Conservation (phyloP, 1,140 invertebrate species). For the Halesus radiatus region DNA sequence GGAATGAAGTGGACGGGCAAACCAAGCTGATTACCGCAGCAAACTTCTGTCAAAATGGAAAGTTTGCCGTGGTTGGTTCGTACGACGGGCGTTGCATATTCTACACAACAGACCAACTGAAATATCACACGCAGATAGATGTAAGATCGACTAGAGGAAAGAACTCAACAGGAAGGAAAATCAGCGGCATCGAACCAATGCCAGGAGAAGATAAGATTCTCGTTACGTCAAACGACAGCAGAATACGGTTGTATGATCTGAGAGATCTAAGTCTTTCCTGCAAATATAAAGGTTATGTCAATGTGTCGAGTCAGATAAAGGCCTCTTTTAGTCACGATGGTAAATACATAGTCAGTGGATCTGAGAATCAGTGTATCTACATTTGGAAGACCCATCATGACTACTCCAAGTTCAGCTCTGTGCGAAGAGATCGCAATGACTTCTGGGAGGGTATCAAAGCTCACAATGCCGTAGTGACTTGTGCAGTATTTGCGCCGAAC, state of each 20-base stretch:
- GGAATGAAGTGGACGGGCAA: conserved; percentile 96
- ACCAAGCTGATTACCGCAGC: conserved; percentile 97
- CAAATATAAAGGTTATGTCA: conserved; percentile 96
- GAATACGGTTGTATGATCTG: conserved; percentile 97
- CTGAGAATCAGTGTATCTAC: conserved; percentile 98
- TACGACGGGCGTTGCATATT: conserved; percentile 99
- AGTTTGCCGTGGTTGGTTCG: conserved; percentile 97
- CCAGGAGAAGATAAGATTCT: conserved; percentile 97
- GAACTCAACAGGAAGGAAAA: conserved; percentile 94
- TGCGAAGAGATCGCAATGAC: conserved; percentile 93
- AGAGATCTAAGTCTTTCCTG: conserved; percentile 95
- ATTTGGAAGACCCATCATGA: conserved; percentile 98
- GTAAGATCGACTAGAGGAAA: conserved; percentile 94
- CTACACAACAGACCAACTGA: conserved; percentile 97
- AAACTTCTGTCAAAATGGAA: conserved; percentile 97
- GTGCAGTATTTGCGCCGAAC: conserved; percentile 97
- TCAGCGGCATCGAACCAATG: conserved; percentile 97
- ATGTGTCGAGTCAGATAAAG: conserved; percentile 97
- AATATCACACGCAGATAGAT: conserved; percentile 98
- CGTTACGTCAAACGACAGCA: conserved; percentile 98
- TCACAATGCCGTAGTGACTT: conserved; percentile 96
- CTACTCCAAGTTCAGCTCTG: conserved; percentile 95
- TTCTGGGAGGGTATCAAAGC: conserved; percentile 99
- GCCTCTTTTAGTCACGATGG: conserved; percentile 97
- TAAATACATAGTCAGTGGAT: conserved; percentile 97